These are phyloP conservation scores for Polydrusus tereticollis DNA, from an alignment of 2,888 invertebrate genomes.

Conservation along the genomic window DNA sequence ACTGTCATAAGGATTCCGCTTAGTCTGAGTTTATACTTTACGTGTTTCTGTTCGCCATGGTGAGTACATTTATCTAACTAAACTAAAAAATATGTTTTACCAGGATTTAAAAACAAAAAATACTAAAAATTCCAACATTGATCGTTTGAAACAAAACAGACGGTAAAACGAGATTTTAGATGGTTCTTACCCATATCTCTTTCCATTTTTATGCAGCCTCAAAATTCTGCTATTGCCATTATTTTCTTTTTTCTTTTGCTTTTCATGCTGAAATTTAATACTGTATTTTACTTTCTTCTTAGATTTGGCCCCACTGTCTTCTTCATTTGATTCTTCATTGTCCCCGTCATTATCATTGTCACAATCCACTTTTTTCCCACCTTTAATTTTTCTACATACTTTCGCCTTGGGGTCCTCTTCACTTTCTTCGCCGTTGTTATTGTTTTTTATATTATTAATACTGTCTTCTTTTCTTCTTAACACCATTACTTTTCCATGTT, in stretches of 20 bases:
- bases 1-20: too few species aligned
- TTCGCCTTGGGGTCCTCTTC: constrained; percentile 39
- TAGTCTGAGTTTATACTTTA: too few species aligned
- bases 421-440: constrained; percentile 26
- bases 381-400: constrained; percentile 35
- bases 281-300: constrained; percentile 55
- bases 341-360: constrained; percentile 44
- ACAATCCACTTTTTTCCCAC: constrained; percentile 40
- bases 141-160: too few species aligned
- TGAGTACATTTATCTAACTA: too few species aligned
- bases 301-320: constrained; percentile 39
- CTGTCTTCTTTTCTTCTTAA: constrained; percentile 40
- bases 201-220: constrained; percentile 55
- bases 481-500: constrained; percentile 45
- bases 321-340: constrained; percentile 38
- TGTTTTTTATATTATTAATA: constrained; percentile 3
- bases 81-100: too few species aligned
- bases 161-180: background rate
- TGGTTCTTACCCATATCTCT: constrained; percentile 47
- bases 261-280: constrained; percentile 61
- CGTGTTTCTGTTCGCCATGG: too few species aligned
- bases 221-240: constrained; percentile 53
- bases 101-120: too few species aligned
- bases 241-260: constrained; percentile 54
- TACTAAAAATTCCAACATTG: too few species aligned